A percentile compares a stretch with the other conserved stretches of the same genome.
phyloP scores from a whole-genome alignment of 2,113 vertebrate genomes.

The Pungitius pungitius region DNA sequence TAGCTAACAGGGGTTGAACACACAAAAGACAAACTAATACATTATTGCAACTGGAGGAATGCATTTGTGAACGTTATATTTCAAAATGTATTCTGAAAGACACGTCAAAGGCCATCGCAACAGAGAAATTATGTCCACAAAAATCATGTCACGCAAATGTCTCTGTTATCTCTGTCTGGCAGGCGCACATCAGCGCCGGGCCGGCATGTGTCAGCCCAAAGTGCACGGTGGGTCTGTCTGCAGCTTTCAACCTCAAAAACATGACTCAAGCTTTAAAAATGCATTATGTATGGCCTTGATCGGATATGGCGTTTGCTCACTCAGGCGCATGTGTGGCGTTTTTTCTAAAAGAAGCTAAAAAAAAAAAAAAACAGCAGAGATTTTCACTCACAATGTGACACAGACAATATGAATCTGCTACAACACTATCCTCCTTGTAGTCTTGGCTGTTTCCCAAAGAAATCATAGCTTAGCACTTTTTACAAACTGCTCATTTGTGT shows the following conservation, averaged over 20 bases:
- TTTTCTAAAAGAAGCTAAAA: conserved; percentile 51
- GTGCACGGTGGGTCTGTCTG: conserved; percentile 39
- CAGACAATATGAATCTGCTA: conserved; percentile 52
- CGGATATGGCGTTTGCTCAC: conserved; percentile 63
- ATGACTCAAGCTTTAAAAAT: conserved; percentile 60
- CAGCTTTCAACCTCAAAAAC: conserved; percentile 52
- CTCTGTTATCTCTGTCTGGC: background rate
- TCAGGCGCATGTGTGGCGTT: conserved; percentile 32
- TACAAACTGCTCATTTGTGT: conserved; percentile 31
- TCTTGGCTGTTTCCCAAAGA: conserved; percentile 8
- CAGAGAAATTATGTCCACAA: background rate
- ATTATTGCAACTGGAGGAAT: background rate
- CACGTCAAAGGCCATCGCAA: background rate
- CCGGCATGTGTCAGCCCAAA: conserved; percentile 15
- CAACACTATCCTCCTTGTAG: background rate
- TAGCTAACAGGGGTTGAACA: conserved; percentile 4
- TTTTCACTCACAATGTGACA: conserved; percentile 64
- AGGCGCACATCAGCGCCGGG: conserved; percentile 26
- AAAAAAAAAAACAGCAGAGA: conserved; percentile 43
- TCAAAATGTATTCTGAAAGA: background rate
- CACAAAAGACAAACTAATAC: background rate
- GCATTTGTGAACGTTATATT: background rate
- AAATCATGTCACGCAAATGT: conserved; percentile 23
- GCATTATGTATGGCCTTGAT: conserved; percentile 66
- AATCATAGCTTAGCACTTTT: conserved; percentile 19